These are phyloP conservation scores for Alethe castanea DNA, from an alignment of 2,113 vertebrate species.

Conservation along the genomic window DNA sequence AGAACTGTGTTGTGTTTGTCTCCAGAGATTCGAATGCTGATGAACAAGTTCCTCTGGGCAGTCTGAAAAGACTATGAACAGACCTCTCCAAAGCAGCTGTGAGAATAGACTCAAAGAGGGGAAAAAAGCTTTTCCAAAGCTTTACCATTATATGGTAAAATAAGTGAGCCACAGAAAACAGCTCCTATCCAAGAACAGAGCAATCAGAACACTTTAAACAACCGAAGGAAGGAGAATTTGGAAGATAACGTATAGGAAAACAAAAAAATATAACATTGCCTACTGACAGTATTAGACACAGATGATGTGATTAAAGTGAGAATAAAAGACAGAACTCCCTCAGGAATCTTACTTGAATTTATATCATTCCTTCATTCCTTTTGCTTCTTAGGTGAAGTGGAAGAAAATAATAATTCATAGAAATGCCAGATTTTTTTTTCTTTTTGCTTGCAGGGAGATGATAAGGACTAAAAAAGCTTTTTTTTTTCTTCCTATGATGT, in stretches of 20 bases:
- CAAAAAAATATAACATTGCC: neutral
- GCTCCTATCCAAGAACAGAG: neutral
- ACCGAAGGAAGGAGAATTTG: neutral
- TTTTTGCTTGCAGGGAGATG: neutral
- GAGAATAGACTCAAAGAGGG: neutral
- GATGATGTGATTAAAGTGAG: neutral
- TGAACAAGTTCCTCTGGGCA: neutral
- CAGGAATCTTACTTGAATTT: neutral
- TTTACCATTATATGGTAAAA: neutral
- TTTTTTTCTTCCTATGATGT: neutral
- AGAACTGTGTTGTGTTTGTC: neutral
- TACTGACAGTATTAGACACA: neutral
- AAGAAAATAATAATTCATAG: neutral
- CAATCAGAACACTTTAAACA: neutral
- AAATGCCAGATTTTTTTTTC: neutral
- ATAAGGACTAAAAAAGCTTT: neutral
- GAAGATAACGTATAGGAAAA: neutral
- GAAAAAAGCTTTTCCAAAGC: neutral
- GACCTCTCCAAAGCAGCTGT: neutral
- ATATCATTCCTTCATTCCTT: neutral
- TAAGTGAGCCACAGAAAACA: neutral
- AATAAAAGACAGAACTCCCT: neutral
- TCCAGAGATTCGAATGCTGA: neutral
- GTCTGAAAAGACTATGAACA: neutral
- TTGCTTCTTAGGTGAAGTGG: neutral